Conservation (phyloP, 1,140 invertebrate species). For the Tetranychus cinnabarinus region DNA sequence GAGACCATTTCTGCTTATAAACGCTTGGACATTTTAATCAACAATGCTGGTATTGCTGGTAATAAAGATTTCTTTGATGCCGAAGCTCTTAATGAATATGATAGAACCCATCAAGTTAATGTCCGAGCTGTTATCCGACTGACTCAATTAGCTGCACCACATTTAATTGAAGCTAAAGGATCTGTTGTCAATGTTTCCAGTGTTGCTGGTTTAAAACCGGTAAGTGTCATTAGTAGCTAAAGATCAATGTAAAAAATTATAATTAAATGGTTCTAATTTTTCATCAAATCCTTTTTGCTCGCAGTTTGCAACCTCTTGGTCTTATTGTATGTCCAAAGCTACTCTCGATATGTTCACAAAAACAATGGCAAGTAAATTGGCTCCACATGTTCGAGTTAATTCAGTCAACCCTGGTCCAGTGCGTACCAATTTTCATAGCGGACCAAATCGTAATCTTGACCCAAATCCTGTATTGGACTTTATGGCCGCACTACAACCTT, state of each 20-base stretch:
- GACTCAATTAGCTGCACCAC: not conserved
- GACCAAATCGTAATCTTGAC: not conserved
- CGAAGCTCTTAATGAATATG: not conserved
- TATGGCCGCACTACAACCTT: not conserved
- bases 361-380: conserved; percentile 24
- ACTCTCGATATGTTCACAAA: conserved; percentile 68
- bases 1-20: not conserved
- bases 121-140: not conserved
- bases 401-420: conserved; percentile 1
- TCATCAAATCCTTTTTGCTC: not conserved
- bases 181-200: not conserved
- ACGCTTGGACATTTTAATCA: not conserved
- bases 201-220: not conserved
- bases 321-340: conserved; percentile 62
- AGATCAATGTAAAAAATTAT: not conserved
- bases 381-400: conserved; percentile 45
- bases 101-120: not conserved
- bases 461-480: not conserved
- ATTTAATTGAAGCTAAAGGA: not conserved
- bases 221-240: too few relatives aligned
- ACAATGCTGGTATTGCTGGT: conserved; percentile 1
- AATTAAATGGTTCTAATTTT: not conserved
- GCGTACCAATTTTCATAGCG: not conserved
- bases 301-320: not conserved
- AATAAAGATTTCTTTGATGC: not conserved